phyloP scores from a whole-genome alignment of 2,113 vertebrate species.

The Phaethon lepturus region DNA sequence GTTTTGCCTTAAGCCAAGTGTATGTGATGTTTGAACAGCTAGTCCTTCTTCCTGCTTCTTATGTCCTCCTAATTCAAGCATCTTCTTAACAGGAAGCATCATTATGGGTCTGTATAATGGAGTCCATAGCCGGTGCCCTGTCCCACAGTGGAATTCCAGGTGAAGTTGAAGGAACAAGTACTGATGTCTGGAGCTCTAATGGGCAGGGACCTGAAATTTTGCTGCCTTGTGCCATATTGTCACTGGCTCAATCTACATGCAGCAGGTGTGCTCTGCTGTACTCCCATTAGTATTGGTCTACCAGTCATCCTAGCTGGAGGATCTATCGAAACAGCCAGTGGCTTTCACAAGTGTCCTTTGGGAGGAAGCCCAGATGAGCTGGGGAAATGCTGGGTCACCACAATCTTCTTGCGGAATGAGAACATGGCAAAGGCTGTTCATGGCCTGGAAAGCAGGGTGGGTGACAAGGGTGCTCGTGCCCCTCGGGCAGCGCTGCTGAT shows the following conservation, averaged over 20 bases:
- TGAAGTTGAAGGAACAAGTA: background rate
- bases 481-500: background rate
- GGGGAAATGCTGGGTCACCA: background rate
- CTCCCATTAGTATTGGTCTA: background rate
- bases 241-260: background rate
- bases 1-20: background rate
- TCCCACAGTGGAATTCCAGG: background rate
- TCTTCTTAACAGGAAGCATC: background rate
- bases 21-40: background rate
- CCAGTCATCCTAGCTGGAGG: background rate
- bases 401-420: rapidly evolving
- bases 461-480: background rate
- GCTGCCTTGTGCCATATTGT: background rate
- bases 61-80: background rate
- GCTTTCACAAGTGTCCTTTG: background rate
- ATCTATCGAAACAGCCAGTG: background rate
- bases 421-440: background rate
- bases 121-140: background rate
- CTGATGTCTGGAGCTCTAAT: background rate
- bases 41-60: background rate
- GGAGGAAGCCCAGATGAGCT: background rate
- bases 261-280: background rate
- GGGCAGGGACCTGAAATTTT: background rate
- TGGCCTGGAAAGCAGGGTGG: background rate
- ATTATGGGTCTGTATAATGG: background rate